These are phyloP conservation scores for Watsonalla binaria DNA, from an alignment of 2,888 invertebrate species.

Conservation along the genomic window DNA sequence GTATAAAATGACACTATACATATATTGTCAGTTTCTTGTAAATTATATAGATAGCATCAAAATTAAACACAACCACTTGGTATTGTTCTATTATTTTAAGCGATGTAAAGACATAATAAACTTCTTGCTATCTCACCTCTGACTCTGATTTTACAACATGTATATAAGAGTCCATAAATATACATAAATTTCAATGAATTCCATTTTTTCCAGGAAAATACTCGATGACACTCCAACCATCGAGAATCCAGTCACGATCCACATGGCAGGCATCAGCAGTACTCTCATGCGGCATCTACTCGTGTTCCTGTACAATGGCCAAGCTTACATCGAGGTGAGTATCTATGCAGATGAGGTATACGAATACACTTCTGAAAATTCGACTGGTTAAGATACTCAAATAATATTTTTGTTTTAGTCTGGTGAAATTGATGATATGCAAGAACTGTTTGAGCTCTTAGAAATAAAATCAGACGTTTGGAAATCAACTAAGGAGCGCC, in stretches of 20 bases:
- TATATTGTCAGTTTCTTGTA: no score
- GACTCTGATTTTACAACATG: no score
- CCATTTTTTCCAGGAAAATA: conserved; percentile 75
- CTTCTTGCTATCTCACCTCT: no score
- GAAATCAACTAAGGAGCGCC: conserved; percentile 78
- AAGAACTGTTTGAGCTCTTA: conserved; percentile 88
- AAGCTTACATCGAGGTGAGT: conserved; percentile 87
- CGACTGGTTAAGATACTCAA: background rate
- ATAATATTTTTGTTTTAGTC: conserved; percentile 74
- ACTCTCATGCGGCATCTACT: conserved; percentile 89
- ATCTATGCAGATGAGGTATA: conserved; percentile 1
- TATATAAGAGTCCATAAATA: background rate
- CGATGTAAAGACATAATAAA: no score
- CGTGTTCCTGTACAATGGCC: conserved; percentile 91
- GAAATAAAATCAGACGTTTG: conserved; percentile 92
- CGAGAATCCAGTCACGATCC: conserved; percentile 87
- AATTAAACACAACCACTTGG: no score
- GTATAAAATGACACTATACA: no score
- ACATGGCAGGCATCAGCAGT: conserved; percentile 90
- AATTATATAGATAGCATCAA: no score
- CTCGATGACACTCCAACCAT: conserved; percentile 84
- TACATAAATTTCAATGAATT: background rate
- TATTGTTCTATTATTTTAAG: no score
- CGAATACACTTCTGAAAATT: background rate
- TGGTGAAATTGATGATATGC: conserved; percentile 88